Evolutionary conservation across 2,113 vertebrate genomes (phyloP).

Genomic region (Chascanopsetta lugubris): DNA sequence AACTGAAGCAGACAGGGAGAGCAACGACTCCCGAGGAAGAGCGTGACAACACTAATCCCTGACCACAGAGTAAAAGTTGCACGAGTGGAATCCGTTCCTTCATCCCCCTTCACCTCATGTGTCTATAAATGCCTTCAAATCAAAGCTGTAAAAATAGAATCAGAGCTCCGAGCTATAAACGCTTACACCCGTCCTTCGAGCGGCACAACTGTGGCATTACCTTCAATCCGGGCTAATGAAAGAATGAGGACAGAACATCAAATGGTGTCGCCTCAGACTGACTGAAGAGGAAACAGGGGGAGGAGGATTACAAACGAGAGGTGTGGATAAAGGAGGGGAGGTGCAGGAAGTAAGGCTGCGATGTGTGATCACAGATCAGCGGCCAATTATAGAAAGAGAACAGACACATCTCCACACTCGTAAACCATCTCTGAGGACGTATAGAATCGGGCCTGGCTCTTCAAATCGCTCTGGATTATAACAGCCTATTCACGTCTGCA

Average conservation of each 20-base stretch:
- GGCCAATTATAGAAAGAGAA: slow-evolving; percentile 38
- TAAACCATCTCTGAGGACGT: neutral
- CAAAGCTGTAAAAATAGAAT: slow-evolving; percentile 49
- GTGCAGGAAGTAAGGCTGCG: slow-evolving; percentile 34
- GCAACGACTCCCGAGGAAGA: slow-evolving; percentile 28
- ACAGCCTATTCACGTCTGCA: slow-evolving; percentile 1
- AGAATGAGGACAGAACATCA: slow-evolving; percentile 66
- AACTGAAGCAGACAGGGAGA: slow-evolving; percentile 27
- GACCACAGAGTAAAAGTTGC: slow-evolving; percentile 24
- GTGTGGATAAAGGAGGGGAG: slow-evolving; percentile 41
- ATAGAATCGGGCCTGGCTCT: neutral
- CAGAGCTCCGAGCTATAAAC: slow-evolving; percentile 57
- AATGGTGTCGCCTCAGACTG: slow-evolving; percentile 18
- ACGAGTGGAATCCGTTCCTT: slow-evolving; percentile 27
- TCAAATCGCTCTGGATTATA: neutral
- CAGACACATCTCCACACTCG: slow-evolving; percentile 41
- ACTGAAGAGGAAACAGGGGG: slow-evolving; percentile 2
- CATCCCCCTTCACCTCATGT: neutral
- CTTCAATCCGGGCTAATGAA: slow-evolving; percentile 44
- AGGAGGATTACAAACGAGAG: slow-evolving; percentile 22
- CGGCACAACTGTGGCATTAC: slow-evolving; percentile 21
- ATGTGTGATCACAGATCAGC: slow-evolving; percentile 49
- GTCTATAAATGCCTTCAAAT: slow-evolving; percentile 51
- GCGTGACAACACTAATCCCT: slow-evolving; percentile 38
- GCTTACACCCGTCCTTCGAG: slow-evolving; percentile 35